A percentile compares a stretch with the other conserved stretches of the same genome.
These are phyloP conservation scores for Loxodonta africana DNA, from an alignment of 2,113 vertebrate species.

Conservation along the genomic window DNA sequence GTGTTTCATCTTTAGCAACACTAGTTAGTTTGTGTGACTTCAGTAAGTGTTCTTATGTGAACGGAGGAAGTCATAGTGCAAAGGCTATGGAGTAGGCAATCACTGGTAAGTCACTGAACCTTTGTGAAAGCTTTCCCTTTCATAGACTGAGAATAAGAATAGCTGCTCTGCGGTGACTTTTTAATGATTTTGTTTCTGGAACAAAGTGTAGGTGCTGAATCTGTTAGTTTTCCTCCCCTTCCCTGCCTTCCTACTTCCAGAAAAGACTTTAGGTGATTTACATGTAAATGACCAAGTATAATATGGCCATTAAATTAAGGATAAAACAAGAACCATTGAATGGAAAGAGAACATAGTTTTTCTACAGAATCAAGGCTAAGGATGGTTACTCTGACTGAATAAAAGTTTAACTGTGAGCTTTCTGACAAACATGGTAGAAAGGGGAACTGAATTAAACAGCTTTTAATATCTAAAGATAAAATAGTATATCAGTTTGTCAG, in stretches of 20 bases:
- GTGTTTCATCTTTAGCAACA: slow-evolving; percentile 34
- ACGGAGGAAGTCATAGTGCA: not conserved
- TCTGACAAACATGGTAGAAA: slow-evolving; percentile 32
- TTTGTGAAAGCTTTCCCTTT: slow-evolving; percentile 21
- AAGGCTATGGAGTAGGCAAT: not conserved
- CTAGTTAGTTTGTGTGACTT: not conserved
- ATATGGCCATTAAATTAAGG: slow-evolving; percentile 68
- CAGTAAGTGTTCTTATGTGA: not conserved
- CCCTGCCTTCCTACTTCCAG: slow-evolving; percentile 6
- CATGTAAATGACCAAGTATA: slow-evolving; percentile 75
- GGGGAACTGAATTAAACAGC: not conserved
- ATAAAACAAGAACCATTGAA: slow-evolving; percentile 55
- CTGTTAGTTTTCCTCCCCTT: slow-evolving; percentile 24
- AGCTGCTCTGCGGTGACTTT: slow-evolving; percentile 32
- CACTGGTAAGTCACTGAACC: not conserved
- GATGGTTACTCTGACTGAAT: slow-evolving; percentile 42
- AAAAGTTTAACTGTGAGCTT: slow-evolving; percentile 49
- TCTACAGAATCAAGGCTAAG: slow-evolving; percentile 57
- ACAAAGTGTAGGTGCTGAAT: slow-evolving; percentile 48
- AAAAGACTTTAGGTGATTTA: slow-evolving; percentile 72
- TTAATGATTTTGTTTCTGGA: slow-evolving; percentile 67
- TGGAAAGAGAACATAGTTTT: slow-evolving; percentile 63
- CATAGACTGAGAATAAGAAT: slow-evolving; percentile 58
- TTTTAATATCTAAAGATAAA: slow-evolving; percentile 8
- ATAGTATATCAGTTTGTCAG: not conserved